Conservation (phyloP, 1,140 invertebrate genomes). For the Drosophila bifasciata region DNA sequence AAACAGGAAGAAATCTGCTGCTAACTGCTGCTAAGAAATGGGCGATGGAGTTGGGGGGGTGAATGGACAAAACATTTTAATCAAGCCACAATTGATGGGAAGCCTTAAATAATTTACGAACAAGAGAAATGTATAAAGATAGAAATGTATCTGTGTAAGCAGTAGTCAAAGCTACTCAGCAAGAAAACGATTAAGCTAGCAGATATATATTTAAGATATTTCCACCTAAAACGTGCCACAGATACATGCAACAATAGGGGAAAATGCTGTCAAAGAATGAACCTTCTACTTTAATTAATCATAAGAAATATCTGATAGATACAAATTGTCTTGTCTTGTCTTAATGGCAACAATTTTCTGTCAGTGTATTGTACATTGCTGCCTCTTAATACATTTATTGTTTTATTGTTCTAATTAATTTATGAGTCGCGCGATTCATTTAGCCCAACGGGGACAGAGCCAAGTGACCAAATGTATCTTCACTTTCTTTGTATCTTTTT, state of each 20-base stretch:
- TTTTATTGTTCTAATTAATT: slow-evolving; percentile 69
- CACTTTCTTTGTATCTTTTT: slow-evolving; percentile 19
- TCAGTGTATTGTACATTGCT: too few relatives aligned
- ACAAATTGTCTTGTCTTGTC: too few relatives aligned
- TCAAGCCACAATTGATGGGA: slow-evolving; percentile 30
- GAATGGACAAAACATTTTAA: slow-evolving; percentile 9
- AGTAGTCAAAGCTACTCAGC: too few relatives aligned
- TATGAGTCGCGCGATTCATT: slow-evolving; percentile 71
- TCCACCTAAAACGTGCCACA: too few relatives aligned
- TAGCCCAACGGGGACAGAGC: slow-evolving; percentile 25
- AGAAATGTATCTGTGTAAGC: slow-evolving; percentile 7
- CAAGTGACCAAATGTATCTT: slow-evolving; percentile 19
- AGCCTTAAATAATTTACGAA: slow-evolving; percentile 28
- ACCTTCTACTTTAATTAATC: neutral
- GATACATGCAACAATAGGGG: too few relatives aligned
- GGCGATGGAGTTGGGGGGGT: neutral
- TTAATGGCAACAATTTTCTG: too few relatives aligned
- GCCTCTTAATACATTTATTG: slow-evolving; percentile 49
- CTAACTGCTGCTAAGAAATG: too few relatives aligned
- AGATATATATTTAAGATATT: too few relatives aligned
- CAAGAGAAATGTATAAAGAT: neutral
- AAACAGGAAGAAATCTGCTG: too few relatives aligned
- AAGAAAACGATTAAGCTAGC: neutral
- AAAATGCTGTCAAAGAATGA: too few relatives aligned
- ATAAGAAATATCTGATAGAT: neutral